Percentiles rank a stretch among this genome's conserved stretches.
phyloP scores from a whole-genome alignment of 2,113 vertebrate genomes.

The Machaerirhynchus nigripectus region DNA sequence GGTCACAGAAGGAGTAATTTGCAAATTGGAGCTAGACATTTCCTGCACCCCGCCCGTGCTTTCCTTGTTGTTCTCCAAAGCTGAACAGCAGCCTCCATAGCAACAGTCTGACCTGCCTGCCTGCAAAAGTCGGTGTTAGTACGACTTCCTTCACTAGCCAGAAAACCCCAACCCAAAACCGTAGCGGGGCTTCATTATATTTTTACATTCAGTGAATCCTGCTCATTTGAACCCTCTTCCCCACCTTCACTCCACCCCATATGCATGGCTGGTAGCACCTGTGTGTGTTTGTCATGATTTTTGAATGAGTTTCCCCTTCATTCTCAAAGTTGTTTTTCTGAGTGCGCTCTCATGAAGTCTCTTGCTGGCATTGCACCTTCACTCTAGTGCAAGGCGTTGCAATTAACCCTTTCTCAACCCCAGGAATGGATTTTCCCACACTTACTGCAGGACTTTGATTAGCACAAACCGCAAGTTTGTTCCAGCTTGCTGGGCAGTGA shows the following conservation, averaged over 20 bases:
- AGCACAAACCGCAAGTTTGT: neutral
- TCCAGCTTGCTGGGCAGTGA: constrained; percentile 54
- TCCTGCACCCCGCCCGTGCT: constrained; percentile 48
- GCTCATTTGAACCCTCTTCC: constrained; percentile 48
- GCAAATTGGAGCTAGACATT: constrained; percentile 32
- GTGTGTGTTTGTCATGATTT: constrained; percentile 55
- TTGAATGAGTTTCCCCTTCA: constrained; percentile 46
- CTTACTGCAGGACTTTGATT: constrained; percentile 43
- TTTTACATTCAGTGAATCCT: constrained; percentile 40
- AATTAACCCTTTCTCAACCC: constrained; percentile 69
- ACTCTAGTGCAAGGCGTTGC: constrained; percentile 32
- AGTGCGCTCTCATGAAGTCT: constrained; percentile 53
- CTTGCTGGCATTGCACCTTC: constrained; percentile 51
- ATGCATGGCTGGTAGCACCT: constrained; percentile 58
- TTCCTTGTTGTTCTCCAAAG: constrained; percentile 54
- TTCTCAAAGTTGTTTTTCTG: constrained; percentile 45
- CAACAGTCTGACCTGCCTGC: constrained; percentile 52
- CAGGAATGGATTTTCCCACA: constrained; percentile 58
- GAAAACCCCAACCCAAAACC: neutral
- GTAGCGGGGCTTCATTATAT: neutral
- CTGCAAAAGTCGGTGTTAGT: constrained; percentile 18
- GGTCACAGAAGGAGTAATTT: constrained; percentile 29
- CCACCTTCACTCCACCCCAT: constrained; percentile 38
- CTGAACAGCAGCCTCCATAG: constrained; percentile 49
- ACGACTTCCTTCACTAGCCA: constrained; percentile 18